These are phyloP conservation scores for Tenthredo mesomela DNA, from an alignment of 2,888 invertebrate genomes.

Conservation along the genomic window DNA sequence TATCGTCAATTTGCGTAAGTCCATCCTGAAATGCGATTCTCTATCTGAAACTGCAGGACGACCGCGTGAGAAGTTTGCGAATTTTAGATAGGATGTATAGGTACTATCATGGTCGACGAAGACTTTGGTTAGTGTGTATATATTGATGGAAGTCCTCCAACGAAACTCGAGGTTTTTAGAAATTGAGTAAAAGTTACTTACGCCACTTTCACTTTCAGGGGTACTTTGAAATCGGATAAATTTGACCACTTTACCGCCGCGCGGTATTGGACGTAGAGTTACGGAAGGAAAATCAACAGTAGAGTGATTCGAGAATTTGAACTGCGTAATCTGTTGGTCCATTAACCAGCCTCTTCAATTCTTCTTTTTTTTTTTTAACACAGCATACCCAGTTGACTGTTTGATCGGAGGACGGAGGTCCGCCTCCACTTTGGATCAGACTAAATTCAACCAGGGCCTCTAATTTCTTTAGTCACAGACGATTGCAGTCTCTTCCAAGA, in stretches of 20 bases:
- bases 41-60: neutral
- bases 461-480: conserved; percentile 49
- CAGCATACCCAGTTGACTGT: conserved; percentile 8
- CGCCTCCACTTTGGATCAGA: conserved; percentile 25
- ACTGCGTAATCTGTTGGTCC: conserved; percentile 60
- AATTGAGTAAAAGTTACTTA: conserved; percentile 25
- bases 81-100: neutral
- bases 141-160: neutral
- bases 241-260: conserved; percentile 1
- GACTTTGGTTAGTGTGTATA: neutral
- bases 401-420: conserved; percentile 19
- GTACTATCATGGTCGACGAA: too few species aligned
- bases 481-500: conserved; percentile 48
- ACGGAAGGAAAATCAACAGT: conserved; percentile 14
- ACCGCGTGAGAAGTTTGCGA: neutral
- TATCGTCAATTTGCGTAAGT: conserved; percentile 36
- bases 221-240: conserved; percentile 36
- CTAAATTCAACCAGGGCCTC: conserved; percentile 25
- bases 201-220: conserved; percentile 22
- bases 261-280: neutral
- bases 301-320: conserved; percentile 45
- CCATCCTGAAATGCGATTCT: conserved; percentile 13
- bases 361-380: neutral
- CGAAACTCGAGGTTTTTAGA: neutral
- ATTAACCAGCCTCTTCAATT: conserved; percentile 59